A percentile compares a stretch with the other conserved stretches of the same genome.
phyloP scores from a whole-genome alignment of 1,140 invertebrate genomes.

The Micrasema longulum region DNA sequence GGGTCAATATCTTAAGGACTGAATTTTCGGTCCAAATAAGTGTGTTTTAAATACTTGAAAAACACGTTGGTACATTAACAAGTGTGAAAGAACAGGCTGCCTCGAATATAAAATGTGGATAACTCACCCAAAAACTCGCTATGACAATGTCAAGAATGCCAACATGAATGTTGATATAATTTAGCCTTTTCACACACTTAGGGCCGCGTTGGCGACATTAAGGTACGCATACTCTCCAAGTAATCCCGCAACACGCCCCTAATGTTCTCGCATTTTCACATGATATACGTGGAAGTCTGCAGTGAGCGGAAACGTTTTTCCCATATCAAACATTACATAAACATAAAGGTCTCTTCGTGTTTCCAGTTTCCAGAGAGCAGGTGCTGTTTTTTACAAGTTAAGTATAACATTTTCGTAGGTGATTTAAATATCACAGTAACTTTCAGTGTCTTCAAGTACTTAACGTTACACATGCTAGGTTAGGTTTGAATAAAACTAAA shows the following conservation, averaged over 20 bases:
- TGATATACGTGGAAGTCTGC: conserved; percentile 20
- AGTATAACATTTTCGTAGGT: not conserved
- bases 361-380: conserved; percentile 21
- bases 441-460: no score
- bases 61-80: no score
- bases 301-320: conserved; percentile 16
- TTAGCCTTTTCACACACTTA: conserved; percentile 43
- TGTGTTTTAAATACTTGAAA: no score
- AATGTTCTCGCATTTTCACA: conserved; percentile 43
- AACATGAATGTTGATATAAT: conserved; percentile 18
- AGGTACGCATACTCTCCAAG: conserved; percentile 38
- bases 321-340: conserved; percentile 17
- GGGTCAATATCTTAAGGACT: no score
- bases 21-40: no score
- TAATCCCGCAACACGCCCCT: conserved; percentile 46
- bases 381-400: conserved; percentile 16
- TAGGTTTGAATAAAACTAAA: no score
- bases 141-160: no score
- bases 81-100: no score
- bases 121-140: no score
- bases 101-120: no score
- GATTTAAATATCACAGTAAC: no score
- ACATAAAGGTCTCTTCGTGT: conserved; percentile 14
- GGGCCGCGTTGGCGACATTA: conserved; percentile 38
- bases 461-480: no score